Evolutionary conservation across 2,888 invertebrate species (phyloP).

Genomic region (Ptychoptera contaminata): DNA sequence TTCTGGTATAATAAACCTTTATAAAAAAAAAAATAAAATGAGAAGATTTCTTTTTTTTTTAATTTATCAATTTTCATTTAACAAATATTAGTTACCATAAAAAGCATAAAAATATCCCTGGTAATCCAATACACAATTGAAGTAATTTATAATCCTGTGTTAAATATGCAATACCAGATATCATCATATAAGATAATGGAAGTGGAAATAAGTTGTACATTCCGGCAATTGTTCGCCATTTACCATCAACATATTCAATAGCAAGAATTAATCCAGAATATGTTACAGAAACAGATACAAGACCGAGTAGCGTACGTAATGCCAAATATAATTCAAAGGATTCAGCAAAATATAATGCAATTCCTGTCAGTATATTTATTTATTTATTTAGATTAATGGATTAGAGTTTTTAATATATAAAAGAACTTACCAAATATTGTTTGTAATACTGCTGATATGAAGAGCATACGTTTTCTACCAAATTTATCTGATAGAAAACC

Average conservation of each 20-base stretch:
- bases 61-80: not conserved
- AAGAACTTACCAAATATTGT: slow-evolving; percentile 41
- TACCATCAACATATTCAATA: slow-evolving; percentile 62
- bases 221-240: slow-evolving; percentile 65
- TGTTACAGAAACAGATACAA: slow-evolving; percentile 66
- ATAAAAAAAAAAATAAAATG: slow-evolving; percentile 4
- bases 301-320: slow-evolving; percentile 53
- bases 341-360: slow-evolving; percentile 51
- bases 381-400: not conserved
- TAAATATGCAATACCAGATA: slow-evolving; percentile 52
- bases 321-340: slow-evolving; percentile 54
- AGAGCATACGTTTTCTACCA: slow-evolving; percentile 59
- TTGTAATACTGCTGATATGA: slow-evolving; percentile 53
- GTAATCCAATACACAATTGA: slow-evolving; percentile 55
- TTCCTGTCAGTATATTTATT: slow-evolving; percentile 21
- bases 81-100: slow-evolving; percentile 39
- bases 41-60: not conserved
- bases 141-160: slow-evolving; percentile 57
- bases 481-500: slow-evolving; percentile 67
- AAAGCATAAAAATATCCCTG: slow-evolving; percentile 48
- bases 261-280: slow-evolving; percentile 66
- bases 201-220: slow-evolving; percentile 68
- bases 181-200: slow-evolving; percentile 56
- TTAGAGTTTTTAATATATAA: not conserved
- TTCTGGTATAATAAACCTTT: slow-evolving; percentile 62